Evolutionary conservation across 2,888 invertebrate species (phyloP).

Genomic region (Lasius fuliginosus): DNA sequence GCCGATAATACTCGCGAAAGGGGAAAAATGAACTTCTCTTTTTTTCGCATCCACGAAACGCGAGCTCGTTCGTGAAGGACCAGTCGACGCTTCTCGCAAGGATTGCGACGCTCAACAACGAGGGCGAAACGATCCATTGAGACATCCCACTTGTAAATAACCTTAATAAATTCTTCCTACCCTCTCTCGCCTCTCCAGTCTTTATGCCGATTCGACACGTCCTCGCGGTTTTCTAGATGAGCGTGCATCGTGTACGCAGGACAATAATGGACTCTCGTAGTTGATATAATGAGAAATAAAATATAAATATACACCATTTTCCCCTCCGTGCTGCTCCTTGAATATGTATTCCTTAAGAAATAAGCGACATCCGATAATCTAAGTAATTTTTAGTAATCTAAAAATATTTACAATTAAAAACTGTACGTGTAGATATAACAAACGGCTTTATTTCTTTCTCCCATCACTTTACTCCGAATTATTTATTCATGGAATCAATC

Average conservation of each 20-base stretch:
- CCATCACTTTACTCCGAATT: background rate
- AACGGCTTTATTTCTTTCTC: background rate
- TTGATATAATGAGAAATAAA: background rate
- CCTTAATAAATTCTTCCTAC: slow-evolving; percentile 60
- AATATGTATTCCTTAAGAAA: slow-evolving; percentile 57
- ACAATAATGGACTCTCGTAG: background rate
- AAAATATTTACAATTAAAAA: slow-evolving; percentile 77
- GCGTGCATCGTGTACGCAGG: background rate
- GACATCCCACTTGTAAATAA: slow-evolving; percentile 71
- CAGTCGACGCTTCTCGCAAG: background rate
- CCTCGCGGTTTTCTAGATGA: slow-evolving; percentile 45
- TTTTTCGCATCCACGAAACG: background rate
- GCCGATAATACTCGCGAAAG: background rate
- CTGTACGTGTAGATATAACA: slow-evolving; percentile 8
- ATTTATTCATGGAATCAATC: too few species aligned
- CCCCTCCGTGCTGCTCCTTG: slow-evolving; percentile 19
- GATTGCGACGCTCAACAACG: background rate
- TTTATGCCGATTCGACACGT: slow-evolving; percentile 51
- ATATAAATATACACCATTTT: background rate
- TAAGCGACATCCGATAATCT: slow-evolving; percentile 69
- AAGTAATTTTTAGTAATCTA: slow-evolving; percentile 72
- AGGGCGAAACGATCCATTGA: slow-evolving; percentile 47
- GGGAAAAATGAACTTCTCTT: background rate
- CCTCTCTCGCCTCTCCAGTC: background rate
- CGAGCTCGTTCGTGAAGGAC: background rate